phyloP scores from a whole-genome alignment of 2,888 invertebrate species.

The Byasa hedistus region DNA sequence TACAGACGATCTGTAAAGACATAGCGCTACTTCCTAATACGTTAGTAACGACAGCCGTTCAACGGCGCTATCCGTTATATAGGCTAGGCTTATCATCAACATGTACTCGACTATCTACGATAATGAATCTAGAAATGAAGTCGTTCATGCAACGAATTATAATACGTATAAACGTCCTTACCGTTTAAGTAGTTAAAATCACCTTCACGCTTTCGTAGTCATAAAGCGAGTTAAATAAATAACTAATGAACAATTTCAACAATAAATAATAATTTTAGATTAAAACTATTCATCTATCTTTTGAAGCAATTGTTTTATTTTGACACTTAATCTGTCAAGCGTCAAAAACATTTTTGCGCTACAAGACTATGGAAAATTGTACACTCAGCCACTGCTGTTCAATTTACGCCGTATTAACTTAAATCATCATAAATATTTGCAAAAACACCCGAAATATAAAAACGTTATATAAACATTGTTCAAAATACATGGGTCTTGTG shows the following conservation, averaged over 20 bases:
- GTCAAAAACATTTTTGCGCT: background rate
- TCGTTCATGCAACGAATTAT: slow-evolving; percentile 12
- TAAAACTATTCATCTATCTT: too few species aligned
- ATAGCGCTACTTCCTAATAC: slow-evolving; percentile 28
- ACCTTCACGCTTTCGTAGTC: slow-evolving; percentile 1
- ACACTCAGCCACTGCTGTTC: background rate
- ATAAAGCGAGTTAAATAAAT: background rate
- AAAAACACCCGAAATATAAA: too few species aligned
- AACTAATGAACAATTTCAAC: background rate
- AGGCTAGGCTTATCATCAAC: slow-evolving; percentile 65
- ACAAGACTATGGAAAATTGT: background rate
- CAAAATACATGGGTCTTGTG: too few species aligned
- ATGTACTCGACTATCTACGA: slow-evolving; percentile 56
- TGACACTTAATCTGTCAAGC: slow-evolving; percentile 17
- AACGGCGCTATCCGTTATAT: slow-evolving; percentile 69
- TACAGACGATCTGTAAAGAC: background rate
- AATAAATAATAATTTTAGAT: background rate
- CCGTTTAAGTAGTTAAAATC: slow-evolving; percentile 9
- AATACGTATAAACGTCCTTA: slow-evolving; percentile 9
- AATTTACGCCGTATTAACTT: too few species aligned
- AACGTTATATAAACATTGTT: too few species aligned
- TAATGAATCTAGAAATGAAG: slow-evolving; percentile 44
- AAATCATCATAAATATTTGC: too few species aligned
- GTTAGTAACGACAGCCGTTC: slow-evolving; percentile 61
- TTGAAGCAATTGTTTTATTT: slow-evolving; percentile 22